Evolutionary conservation across 2,113 vertebrate species (phyloP).

Genomic region (Cichladusa arquata): DNA sequence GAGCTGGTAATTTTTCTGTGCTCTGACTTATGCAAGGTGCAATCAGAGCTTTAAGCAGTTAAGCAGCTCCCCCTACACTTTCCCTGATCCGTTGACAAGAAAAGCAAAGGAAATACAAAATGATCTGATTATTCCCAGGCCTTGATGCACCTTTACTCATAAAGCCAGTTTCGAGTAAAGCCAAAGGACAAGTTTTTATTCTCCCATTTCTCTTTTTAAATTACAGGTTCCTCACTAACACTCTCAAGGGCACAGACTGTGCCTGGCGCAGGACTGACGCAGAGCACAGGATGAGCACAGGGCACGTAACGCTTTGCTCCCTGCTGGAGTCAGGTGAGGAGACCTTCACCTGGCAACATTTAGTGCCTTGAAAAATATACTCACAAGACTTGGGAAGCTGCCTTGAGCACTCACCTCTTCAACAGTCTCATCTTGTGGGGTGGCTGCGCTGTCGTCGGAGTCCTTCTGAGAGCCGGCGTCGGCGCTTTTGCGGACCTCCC

Average conservation of each 20-base stretch:
- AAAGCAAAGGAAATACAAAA: not conserved
- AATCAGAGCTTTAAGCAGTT: not conserved
- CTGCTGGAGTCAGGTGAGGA: not conserved
- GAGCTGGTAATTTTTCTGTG: not conserved
- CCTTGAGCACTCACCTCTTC: constrained; percentile 83
- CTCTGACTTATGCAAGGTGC: not conserved
- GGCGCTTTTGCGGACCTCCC: constrained; percentile 91
- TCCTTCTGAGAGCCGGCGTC: constrained; percentile 93
- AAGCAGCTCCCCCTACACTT: not conserved
- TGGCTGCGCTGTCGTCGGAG: constrained; percentile 94
- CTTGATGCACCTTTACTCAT: not conserved
- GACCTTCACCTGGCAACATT: not conserved
- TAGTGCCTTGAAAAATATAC: not conserved
- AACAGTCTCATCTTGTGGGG: constrained; percentile 93
- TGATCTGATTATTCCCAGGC: not conserved
- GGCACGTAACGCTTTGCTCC: not conserved
- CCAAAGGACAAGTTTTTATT: not conserved
- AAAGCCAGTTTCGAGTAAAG: not conserved
- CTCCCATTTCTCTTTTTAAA: not conserved
- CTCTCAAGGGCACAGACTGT: not conserved
- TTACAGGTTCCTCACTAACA: not conserved
- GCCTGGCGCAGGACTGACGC: rapidly evolving
- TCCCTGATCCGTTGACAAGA: not conserved
- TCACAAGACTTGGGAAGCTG: rapidly evolving
- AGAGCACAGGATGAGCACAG: not conserved